Base-by-base conservation (phyloP, 2,113 vertebrate species). In the Elachura formosa region DNA sequence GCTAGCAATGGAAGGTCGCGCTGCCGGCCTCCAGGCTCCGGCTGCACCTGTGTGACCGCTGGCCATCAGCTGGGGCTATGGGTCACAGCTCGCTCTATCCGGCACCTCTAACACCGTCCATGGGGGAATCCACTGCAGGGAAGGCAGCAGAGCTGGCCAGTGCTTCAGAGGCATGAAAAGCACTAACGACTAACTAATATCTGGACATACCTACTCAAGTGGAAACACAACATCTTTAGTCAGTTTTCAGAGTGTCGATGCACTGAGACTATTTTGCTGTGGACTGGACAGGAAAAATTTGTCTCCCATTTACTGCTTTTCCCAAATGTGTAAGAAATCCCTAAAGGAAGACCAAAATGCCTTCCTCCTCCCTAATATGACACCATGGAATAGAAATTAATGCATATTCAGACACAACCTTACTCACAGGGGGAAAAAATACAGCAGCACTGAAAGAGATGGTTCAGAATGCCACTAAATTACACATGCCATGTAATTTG, bases 401-500 rank as follows among this genome's bases (percentile, higher is more conserved):
- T 54, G 59, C 14, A 54, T 68, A 66, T 62, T 87, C 71, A 85
- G 40, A 43, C 19, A 68, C 1, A 1, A 1, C 45, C 43, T 93
- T 79, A 38, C 40, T 82, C 40, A 61, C 19, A 34, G 38, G 52
- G 3, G 17, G 25, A 78, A 92, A 81, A 36, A 31, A 2, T 28
- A 43, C 0, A 74, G 43, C 72, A 92, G 10, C 49, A 67, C 56
- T 71, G 64, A 74, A 94, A 46, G 29, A 89, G 63, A 49, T 29
- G 54, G 59, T 71, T 88, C 52, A 84, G 69, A 83, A 76, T 54
- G 41, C 34, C 45, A 36, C 36, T 75, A 58, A 68, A 84, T 72
- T 33, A 76, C 41, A 45, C 0, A 1, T 23, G 34, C 28, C 2
- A 0, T 2, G 9, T 62, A 46, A 79, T 79, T 73, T 36, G 12